Percentiles rank a stretch among this genome's conserved stretches.
Evolutionary conservation across 2,797 vertebrate species (phyloP).

Genomic region (Siniperca scherzeri): DNA sequence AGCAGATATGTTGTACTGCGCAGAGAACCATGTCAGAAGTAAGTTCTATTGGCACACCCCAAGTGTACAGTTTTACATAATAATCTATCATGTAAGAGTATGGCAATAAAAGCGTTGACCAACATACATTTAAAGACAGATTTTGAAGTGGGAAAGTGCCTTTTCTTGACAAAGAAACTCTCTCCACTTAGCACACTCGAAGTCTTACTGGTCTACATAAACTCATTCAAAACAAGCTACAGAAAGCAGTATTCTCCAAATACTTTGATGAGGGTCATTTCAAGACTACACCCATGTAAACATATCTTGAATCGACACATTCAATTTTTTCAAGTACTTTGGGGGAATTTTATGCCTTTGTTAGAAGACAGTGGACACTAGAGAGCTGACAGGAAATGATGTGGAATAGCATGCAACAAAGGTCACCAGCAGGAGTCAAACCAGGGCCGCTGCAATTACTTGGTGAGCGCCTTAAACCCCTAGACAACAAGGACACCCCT

Average conservation of each 20-base stretch:
- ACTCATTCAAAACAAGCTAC: neutral
- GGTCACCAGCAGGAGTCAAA: neutral
- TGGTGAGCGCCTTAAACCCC: neutral
- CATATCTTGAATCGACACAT: neutral
- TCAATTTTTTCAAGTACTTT: neutral
- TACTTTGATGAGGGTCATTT: neutral
- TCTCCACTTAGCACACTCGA: neutral
- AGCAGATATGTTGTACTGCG: slow-evolving; percentile 85
- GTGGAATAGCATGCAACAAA: neutral
- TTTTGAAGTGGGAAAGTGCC: neutral
- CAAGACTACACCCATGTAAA: neutral
- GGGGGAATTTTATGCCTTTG: neutral
- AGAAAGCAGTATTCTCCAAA: neutral
- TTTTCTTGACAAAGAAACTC: neutral
- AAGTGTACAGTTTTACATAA: too few relatives aligned
- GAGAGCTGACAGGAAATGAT: neutral
- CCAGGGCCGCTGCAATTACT: neutral
- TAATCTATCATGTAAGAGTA: too few relatives aligned
- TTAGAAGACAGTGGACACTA: neutral
- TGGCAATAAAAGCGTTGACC: neutral
- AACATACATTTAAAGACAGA: neutral
- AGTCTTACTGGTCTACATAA: neutral
- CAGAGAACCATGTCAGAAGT: slow-evolving; percentile 86
- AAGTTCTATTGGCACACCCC: slow-evolving; percentile 39
- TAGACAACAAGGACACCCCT: neutral